Base-by-base conservation (phyloP, 2,797 vertebrate genomes). In the Agapornis canus region DNA sequence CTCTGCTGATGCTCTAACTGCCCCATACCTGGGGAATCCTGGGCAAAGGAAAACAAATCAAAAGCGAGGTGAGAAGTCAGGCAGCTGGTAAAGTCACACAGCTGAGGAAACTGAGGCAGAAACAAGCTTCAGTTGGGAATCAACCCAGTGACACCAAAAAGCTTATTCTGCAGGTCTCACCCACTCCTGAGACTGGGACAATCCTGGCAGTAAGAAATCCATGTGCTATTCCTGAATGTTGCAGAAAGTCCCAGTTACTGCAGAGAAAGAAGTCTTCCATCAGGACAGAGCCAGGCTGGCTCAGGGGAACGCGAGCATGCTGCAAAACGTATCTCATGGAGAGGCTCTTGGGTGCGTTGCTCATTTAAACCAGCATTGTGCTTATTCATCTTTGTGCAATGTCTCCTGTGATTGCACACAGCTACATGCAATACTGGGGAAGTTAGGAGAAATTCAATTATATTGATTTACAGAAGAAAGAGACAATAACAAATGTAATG, bases 401-500 rank as follows among this genome's bases (percentile, higher is more conserved):
- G 72, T 91, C 94, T 92, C 89, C 76, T 86, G 86, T 83, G 96
- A 94, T 63, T 88, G 80, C 89, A 76, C 47, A 13, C 0, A 11
- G 76, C 94, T 88, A 42, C 73, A 66, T 78, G 37, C 91, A 91
- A 60, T 83, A 35, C 89, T 57, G 75, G 79, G 70, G 82, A 91
- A 91, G 82, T 91, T 96, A 90, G 89, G 89, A 93, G 91, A 94
- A 95, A 96, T 95, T 96, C 95, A 95, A 91, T 96, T 96, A 81
- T 92, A 94, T 94, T 90, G 94, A 96, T 95, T 95, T 94, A 96
- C 69, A 32, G 85, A 79, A 92, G 88, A 91, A 95, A 81, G 79
- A 92, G 95, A 95, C 95, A 96, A 95, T 91, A 96, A 96, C 89
- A 88, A 96, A 95, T 97, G 89, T 83, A 97, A 94, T 35, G 82